These are phyloP conservation scores for Ceratosolen fusciceps DNA, from an alignment of 1,140 invertebrate species.

Conservation along the genomic window DNA sequence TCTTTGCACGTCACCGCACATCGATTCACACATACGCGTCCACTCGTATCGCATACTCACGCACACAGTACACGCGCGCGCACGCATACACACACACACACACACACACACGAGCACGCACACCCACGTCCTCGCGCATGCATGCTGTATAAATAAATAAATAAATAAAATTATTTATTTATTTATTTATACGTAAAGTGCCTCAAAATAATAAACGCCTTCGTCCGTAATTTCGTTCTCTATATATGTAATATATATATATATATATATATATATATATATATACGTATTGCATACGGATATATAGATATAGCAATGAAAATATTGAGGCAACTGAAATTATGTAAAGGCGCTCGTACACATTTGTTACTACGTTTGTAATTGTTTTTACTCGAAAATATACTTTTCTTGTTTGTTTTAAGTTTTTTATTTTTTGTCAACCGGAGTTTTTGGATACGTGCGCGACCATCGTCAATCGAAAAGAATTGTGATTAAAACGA, in stretches of 20 bases:
- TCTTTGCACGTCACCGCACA: constrained; percentile 13
- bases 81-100: not conserved
- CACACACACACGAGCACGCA: not conserved
- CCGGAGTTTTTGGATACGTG: constrained; percentile 9
- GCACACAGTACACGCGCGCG: not conserved
- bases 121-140: too few relatives aligned
- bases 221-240: constrained; percentile 28
- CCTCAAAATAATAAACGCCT: not conserved
- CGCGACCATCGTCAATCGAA: constrained; percentile 19
- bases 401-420: constrained; percentile 19
- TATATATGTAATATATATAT: constrained; percentile 6
- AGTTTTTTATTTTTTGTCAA: not conserved
- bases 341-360: constrained; percentile 2
- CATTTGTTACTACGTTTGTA: constrained; percentile 28
- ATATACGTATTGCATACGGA: too few relatives aligned
- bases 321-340: constrained; percentile 13
- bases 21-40: not conserved
- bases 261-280: too few relatives aligned
- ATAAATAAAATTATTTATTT: too few relatives aligned
- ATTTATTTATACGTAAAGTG: not conserved
- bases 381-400: constrained; percentile 15
- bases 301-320: too few relatives aligned
- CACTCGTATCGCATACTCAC: too few relatives aligned
- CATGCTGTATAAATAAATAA: too few relatives aligned
- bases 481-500: constrained; percentile 3